Evolutionary conservation across 2,113 vertebrate species (phyloP).

Genomic region (Oncorhynchus masou): DNA sequence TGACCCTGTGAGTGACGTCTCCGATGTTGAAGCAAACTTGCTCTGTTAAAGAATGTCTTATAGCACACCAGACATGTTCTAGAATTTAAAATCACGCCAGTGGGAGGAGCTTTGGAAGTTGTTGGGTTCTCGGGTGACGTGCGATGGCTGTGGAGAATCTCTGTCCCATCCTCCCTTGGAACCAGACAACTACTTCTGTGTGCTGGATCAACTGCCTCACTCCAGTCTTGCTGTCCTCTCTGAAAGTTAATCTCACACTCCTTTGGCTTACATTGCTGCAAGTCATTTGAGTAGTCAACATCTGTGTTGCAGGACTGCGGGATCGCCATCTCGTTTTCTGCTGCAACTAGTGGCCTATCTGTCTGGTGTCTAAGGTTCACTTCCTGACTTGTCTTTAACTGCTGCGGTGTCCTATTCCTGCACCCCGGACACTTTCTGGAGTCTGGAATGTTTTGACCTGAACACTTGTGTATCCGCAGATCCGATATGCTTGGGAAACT

Average conservation of each 20-base stretch:
- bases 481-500: not conserved
- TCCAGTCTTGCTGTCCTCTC: not conserved
- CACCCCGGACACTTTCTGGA: not conserved
- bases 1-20: not conserved
- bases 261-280: not conserved
- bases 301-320: not conserved
- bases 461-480: not conserved
- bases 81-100: not conserved
- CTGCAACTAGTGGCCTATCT: not conserved
- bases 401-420: not conserved
- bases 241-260: not conserved
- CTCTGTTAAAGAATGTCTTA: not conserved
- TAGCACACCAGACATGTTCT: not conserved
- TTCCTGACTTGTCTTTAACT: not conserved
- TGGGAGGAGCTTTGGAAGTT: not conserved
- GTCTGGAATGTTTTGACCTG: not conserved
- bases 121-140: not conserved
- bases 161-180: not conserved
- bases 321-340: not conserved
- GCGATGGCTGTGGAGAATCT: not conserved
- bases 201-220: not conserved
- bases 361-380: not conserved
- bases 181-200: not conserved
- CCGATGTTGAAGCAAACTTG: not conserved
- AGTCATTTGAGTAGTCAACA: not conserved